phyloP scores from a whole-genome alignment of 2,797 vertebrate genomes.

The Limosa lapponica region DNA sequence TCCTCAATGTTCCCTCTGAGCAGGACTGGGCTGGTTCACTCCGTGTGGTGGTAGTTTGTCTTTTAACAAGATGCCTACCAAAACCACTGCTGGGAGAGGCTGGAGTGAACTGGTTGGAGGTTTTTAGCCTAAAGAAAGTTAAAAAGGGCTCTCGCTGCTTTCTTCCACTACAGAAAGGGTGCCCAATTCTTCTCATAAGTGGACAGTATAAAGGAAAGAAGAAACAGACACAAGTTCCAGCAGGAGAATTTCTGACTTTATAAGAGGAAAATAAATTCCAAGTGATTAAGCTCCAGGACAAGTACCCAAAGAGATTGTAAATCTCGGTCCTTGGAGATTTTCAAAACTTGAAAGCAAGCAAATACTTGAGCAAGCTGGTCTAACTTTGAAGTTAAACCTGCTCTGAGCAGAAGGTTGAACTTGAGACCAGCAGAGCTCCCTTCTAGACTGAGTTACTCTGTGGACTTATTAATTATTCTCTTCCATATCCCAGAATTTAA shows the following conservation, averaged over 20 bases:
- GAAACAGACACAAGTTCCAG: neutral
- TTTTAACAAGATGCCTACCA: neutral
- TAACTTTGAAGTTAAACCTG: neutral
- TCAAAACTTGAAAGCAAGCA: neutral
- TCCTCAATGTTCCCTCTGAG: neutral
- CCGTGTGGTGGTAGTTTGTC: accelerated
- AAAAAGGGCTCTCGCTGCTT: accelerated
- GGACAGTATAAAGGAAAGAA: neutral
- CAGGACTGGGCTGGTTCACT: neutral
- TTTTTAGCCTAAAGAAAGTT: neutral
- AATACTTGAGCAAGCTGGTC: neutral
- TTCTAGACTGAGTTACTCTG: neutral
- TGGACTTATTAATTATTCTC: neutral
- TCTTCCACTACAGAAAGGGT: neutral
- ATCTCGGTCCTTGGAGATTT: neutral
- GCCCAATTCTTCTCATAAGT: neutral
- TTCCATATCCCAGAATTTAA: neutral
- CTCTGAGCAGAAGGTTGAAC: neutral
- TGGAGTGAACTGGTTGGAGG: accelerated
- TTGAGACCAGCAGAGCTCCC: neutral
- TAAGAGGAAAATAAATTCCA: neutral
- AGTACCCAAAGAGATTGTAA: neutral
- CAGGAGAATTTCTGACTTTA: neutral
- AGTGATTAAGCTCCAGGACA: neutral
- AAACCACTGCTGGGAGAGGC: neutral